Evolutionary conservation across 1,140 invertebrate species (phyloP), one percentile per base, ranked within the genome.

Genomic region (Papilio machaon): DNA sequence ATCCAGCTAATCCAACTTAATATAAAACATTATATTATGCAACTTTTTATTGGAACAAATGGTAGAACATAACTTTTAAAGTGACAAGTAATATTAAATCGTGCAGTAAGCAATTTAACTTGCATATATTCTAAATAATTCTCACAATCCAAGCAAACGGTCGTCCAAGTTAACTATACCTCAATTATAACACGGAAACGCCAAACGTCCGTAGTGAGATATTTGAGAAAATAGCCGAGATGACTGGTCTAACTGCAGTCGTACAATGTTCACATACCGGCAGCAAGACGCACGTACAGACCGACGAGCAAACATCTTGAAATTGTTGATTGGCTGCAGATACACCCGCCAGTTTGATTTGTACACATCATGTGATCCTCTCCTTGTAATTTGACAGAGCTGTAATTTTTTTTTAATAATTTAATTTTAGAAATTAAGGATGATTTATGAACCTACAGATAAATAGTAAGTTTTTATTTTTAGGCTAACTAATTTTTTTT

Each of bases 291-390:
- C 80, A 60, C 80, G 80, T 79, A 81, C 81, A 85, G 81, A 60
- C 81, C 84, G 81, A 67, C 73, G 82, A 82, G 84, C 89, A 91
- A 92, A 90, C 87, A 90, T 92, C 91, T 92, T 89, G 85, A 90
- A 91, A 91, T 88, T 89, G 89, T 92, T 91, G 91, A 92, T 92
- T 89, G 90, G 84, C 86, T 86, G 85, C 83, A 85, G 87, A 89
- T 88, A 91, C 88, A 87, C 84, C 74, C 83, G 85, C 86, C 89
- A 87, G 83, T 91, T 91, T 90, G 90, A 90, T 92, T 92, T 90
- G 89, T 90, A 89, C 89, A 90, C 88, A 87, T 87, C 85, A 84
- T 85, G 82, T 77, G 80, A 64, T 79, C 7, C 79, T 52, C 76
- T 80, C 19, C 58, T 79, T 75, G 67, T 73, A 88, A 81, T 5